phyloP scores from a whole-genome alignment of 2,888 invertebrate genomes.

The Drosophila nr. perissopoda region DNA sequence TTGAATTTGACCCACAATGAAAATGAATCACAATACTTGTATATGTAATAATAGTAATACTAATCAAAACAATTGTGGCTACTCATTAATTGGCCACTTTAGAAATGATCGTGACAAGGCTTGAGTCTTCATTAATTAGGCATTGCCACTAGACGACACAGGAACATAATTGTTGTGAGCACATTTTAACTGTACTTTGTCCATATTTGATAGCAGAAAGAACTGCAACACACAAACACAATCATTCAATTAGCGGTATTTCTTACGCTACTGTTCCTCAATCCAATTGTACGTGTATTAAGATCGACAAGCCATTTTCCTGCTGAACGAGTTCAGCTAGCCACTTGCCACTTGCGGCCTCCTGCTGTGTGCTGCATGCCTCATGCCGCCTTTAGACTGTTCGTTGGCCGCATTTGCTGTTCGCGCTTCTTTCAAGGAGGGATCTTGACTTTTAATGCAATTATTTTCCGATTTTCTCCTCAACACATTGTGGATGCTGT shows the following conservation, averaged over 20 bases:
- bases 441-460: conserved; percentile 73
- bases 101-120: neutral
- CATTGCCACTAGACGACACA: conserved; percentile 7
- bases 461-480: conserved; percentile 80
- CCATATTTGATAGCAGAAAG: conserved; percentile 26
- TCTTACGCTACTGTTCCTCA: conserved; percentile 28
- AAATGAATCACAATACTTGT: neutral
- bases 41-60: neutral
- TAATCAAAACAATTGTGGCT: neutral
- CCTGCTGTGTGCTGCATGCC: neutral
- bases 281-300: conserved; percentile 39
- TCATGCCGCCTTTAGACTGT: conserved; percentile 24
- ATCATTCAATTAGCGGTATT: conserved; percentile 72
- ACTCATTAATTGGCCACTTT: neutral
- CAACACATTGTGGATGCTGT: conserved; percentile 32
- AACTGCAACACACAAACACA: conserved; percentile 45
- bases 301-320: conserved; percentile 67
- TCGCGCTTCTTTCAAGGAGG: conserved; percentile 64
- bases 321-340: conserved; percentile 65
- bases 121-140: conserved; percentile 16
- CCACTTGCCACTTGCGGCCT: conserved; percentile 12
- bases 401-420: conserved; percentile 66
- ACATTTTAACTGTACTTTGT: conserved; percentile 49
- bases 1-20: neutral
- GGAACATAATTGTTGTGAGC: conserved; percentile 1